Evolutionary conservation across 2,797 vertebrate species (phyloP), one percentile per base, ranked within the genome.

Genomic region (Platalea minor): DNA sequence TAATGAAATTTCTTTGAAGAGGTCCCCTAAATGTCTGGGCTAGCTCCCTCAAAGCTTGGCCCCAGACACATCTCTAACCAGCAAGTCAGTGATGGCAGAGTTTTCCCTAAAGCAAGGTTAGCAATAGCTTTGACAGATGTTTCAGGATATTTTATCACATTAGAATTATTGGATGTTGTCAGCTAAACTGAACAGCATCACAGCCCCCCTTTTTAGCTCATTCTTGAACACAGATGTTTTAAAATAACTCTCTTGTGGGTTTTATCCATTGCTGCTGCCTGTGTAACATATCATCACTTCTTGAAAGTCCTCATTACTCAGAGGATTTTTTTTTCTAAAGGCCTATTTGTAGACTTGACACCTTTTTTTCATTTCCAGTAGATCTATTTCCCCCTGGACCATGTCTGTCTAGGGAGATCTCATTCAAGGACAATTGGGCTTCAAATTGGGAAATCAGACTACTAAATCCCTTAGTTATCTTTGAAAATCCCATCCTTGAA

Each of bases 381-480:
- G 89, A 85, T 95, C 89, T 95, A 33, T 90, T 95, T 95, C 93
- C 89, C 94, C 37, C 88, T 85, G 67, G 91, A 96, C 79, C 63
- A 50, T 17, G 35, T 51, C 74, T 90, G 89, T 84, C 91, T 88
- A 57, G 93, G 80, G 94, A 96, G 94, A 95, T 90, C 94, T 95
- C 77, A 94, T 95, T 96, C 96, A 94, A 95, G 95, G 91, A 97
- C 96, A 96, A 82, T 82, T 95, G 69, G 73, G 83, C 83, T 95
- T 91, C 91, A 93, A 87, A 95, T 88, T 94, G 93, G 91, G 95
- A 96, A 97, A 95, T 86, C 93, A 91, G 94, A 85, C 88, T 93
- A 76, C 85, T 95, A 95, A 97, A 97, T 96, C 96, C 96, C 85
- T 97, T 94, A 91, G 93, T 96, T 95, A 96, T 97, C 94, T 95